phyloP scores from a whole-genome alignment of 2,888 invertebrate species.

The Nebria salina region DNA sequence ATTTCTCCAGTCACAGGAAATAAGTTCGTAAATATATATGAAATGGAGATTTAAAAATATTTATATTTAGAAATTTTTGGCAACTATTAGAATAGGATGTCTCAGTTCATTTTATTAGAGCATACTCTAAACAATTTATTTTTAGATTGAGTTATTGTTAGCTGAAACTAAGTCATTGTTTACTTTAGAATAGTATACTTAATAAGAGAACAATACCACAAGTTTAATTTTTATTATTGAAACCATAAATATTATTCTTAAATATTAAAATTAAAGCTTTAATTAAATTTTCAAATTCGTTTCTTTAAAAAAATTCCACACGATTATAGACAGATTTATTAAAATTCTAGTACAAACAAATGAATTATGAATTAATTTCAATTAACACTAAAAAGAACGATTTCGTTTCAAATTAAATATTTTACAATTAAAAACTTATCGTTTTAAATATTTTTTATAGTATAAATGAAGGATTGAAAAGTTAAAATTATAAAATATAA shows the following conservation, averaged over 20 bases:
- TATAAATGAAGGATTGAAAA: background rate
- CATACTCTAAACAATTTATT: conserved; percentile 2
- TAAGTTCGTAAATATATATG: background rate
- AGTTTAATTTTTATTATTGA: background rate
- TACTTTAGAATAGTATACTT: conserved; percentile 7
- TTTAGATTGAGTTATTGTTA: conserved; percentile 22
- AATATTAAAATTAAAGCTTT: background rate
- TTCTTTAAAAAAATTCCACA: too few relatives aligned
- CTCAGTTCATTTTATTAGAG: background rate
- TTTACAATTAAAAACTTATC: too few relatives aligned
- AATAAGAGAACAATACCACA: background rate
- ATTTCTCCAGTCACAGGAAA: too few relatives aligned
- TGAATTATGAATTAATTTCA: too few relatives aligned
- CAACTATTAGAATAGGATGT: background rate
- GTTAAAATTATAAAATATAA: background rate
- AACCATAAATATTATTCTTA: background rate
- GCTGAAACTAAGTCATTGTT: conserved; percentile 14
- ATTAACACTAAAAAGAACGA: too few relatives aligned
- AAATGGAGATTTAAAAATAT: too few relatives aligned
- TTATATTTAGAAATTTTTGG: background rate
- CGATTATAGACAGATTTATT: too few relatives aligned
- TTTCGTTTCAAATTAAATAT: too few relatives aligned
- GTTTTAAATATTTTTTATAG: too few relatives aligned
- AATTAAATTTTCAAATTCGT: background rate
- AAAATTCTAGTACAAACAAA: too few relatives aligned